phyloP scores from a whole-genome alignment of 2,888 invertebrate genomes.

The Netelia inedita region DNA sequence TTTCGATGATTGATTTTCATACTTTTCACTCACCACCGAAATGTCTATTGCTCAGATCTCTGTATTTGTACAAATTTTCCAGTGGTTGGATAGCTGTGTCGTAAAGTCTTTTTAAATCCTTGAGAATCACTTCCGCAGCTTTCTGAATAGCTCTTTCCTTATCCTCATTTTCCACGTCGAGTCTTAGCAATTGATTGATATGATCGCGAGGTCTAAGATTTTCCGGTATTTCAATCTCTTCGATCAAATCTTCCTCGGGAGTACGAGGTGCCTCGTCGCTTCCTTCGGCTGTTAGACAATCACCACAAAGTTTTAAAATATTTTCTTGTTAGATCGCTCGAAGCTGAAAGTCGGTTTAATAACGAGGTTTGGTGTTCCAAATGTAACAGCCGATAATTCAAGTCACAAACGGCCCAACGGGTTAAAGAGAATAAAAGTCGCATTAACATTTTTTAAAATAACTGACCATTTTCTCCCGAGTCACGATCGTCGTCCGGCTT shows the following conservation, averaged over 20 bases:
- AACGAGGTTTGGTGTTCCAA: too few species aligned
- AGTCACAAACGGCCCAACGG: too few species aligned
- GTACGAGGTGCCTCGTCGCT: slow-evolving; percentile 78
- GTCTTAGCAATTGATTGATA: slow-evolving; percentile 91
- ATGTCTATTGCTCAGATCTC: slow-evolving; percentile 96
- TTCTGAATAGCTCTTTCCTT: slow-evolving; percentile 90
- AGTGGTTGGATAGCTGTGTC: slow-evolving; percentile 95
- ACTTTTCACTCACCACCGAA: slow-evolving; percentile 88
- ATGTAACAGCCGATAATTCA: too few species aligned
- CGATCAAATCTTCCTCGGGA: slow-evolving; percentile 87
- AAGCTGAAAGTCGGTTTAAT: too few species aligned
- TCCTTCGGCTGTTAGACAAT: slow-evolving; percentile 42
- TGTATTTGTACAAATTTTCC: slow-evolving; percentile 96
- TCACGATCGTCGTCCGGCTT: slow-evolving; percentile 66
- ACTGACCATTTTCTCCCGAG: slow-evolving; percentile 68
- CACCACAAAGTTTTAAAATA: not conserved
- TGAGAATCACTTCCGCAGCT: slow-evolving; percentile 92
- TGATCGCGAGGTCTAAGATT: slow-evolving; percentile 93
- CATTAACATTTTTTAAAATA: slow-evolving; percentile 9
- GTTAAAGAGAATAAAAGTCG: not conserved
- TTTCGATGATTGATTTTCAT: too few species aligned
- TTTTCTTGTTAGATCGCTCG: too few species aligned
- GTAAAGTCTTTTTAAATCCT: slow-evolving; percentile 94
- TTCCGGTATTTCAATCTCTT: slow-evolving; percentile 91
- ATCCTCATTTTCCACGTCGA: slow-evolving; percentile 91